Percentiles rank a stretch among this genome's conserved stretches.
phyloP scores from a whole-genome alignment of 1,140 invertebrate genomes.

The Plutomurus gul region DNA sequence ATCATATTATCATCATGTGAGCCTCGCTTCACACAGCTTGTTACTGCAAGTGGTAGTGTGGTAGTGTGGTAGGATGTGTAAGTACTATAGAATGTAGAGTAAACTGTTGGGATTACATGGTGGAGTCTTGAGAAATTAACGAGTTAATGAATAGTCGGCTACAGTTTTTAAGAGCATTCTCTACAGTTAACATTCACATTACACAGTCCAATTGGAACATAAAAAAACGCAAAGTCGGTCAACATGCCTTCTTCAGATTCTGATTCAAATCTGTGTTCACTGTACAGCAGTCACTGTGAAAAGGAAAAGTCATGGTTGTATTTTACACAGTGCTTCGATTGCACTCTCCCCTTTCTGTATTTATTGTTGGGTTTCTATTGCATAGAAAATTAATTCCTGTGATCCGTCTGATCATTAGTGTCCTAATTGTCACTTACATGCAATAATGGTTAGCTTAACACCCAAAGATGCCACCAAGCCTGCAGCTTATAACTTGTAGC shows the following conservation, averaged over 20 bases:
- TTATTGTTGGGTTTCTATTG: background rate
- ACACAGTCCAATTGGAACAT: background rate
- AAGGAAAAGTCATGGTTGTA: no score
- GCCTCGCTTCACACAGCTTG: no score
- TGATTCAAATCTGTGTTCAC: no score
- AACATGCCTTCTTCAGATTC: background rate
- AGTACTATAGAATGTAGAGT: no score
- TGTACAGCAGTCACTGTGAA: no score
- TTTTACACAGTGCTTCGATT: background rate
- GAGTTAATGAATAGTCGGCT: slow-evolving; percentile 16
- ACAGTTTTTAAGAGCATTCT: background rate
- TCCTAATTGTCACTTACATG: background rate
- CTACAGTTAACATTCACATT: background rate
- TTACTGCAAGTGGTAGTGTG: no score
- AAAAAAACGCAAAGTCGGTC: background rate
- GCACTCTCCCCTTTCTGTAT: background rate
- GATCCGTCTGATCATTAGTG: background rate
- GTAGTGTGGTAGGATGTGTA: no score
- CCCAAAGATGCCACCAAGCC: background rate
- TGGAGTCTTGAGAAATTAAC: slow-evolving; percentile 9
- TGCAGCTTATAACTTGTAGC: background rate
- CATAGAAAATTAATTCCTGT: background rate
- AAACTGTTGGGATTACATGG: no score
- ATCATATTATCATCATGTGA: no score
- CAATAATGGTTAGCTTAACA: background rate